These are phyloP conservation scores for Synodontis membranacea DNA, from an alignment of 2,113 vertebrate genomes.

Conservation along the genomic window DNA sequence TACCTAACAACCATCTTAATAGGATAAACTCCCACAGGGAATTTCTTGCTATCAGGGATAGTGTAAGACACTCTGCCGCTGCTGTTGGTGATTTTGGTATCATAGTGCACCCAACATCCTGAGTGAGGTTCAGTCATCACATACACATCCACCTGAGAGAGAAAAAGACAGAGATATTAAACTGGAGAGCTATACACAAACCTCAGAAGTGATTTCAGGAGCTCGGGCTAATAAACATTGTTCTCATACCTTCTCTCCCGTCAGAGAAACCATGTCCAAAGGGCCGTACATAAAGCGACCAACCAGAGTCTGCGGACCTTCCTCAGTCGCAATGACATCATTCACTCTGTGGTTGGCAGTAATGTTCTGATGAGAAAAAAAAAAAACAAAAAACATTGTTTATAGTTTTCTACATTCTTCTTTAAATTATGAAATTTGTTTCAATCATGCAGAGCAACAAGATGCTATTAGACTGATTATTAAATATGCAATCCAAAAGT, in stretches of 20 bases:
- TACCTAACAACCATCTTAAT: slow-evolving; percentile 23
- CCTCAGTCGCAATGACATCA: slow-evolving; percentile 19
- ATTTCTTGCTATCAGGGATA: neutral
- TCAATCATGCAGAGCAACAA: neutral
- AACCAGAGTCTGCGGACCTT: slow-evolving; percentile 7
- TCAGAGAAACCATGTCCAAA: slow-evolving; percentile 13
- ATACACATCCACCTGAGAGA: slow-evolving; percentile 14
- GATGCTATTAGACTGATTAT: neutral
- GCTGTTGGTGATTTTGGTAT: slow-evolving; percentile 1
- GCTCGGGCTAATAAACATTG: neutral
- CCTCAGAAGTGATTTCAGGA: neutral
- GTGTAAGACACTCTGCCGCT: slow-evolving; percentile 20
- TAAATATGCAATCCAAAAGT: neutral
- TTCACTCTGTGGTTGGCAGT: slow-evolving; percentile 23
- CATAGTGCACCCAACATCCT: slow-evolving; percentile 13
- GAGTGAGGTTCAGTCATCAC: slow-evolving; percentile 19
- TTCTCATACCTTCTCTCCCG: neutral
- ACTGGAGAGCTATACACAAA: neutral
- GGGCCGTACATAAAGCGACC: slow-evolving; percentile 21
- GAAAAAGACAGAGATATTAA: neutral
- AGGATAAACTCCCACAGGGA: slow-evolving; percentile 9
- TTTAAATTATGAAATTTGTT: neutral
- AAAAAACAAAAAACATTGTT: neutral
- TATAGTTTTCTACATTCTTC: neutral
- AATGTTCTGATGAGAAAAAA: neutral